Evolutionary conservation across 2,888 invertebrate genomes (phyloP), one percentile per base, ranked within the genome.

Genomic region (Coenonympha glycerion): DNA sequence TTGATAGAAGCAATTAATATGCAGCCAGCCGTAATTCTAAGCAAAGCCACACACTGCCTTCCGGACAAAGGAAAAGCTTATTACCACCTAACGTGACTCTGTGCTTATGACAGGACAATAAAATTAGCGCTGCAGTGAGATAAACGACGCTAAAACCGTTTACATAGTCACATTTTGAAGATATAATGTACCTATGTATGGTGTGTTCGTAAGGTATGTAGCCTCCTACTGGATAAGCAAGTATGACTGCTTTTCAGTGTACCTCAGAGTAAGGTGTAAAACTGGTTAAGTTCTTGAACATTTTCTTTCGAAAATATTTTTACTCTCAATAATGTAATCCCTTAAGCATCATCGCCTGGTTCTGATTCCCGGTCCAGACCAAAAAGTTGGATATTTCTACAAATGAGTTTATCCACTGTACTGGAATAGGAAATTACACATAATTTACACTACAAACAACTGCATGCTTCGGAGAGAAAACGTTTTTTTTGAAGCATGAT

Each of bases 61-160:
- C 26, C 15, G 15, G 13, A 15, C 4, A 15, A 24, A 39, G 22
- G 24, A 19, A 37, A 42, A 37, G 26, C 16, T 11, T 39, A 30
- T 49, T 37, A 42, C 16, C 31, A 49, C 37, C 37, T 44, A 8
- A 18, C 26, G 8, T 30, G 37, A 9, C 36, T 26, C 9, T 15
- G 36, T 30, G 16, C 39, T 45, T 52, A 54, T 41, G 51, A 53
- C 46, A 39, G 49, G 31, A 51, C 49, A 44, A 53, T 55, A 51
- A 55, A 57, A 55, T 55, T 57, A 57, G 51, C 55, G 40, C 31
- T 40, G 34, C 18, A 49, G 51, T 53, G 52, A 52, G 49, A 51
- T 37, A 24, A 53, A 15, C 16, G 42, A 16, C 37, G 26, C 13
- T 49, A 30, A 49, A 22, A 37, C 28, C 34, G 49, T 19, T 37